Evolutionary conservation across 2,113 vertebrate genomes (phyloP), one percentile per base, ranked within the genome.

Genomic region (Geococcyx californianus): DNA sequence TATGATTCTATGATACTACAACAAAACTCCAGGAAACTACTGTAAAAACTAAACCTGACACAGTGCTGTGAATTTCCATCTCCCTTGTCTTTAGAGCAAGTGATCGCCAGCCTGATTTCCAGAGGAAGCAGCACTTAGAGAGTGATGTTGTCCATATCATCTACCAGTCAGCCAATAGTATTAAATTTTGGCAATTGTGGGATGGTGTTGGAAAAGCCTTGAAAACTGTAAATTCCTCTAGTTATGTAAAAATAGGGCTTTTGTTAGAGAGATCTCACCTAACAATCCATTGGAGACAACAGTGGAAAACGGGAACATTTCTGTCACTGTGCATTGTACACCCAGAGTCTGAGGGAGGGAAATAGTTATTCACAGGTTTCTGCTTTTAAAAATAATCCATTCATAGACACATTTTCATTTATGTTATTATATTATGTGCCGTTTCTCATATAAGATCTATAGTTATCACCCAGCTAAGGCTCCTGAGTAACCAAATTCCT

Each of bases 401-500:
- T 63, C 86, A 44, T 36, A 83, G 81, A 60, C 52, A 15, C 42
- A 58, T 67, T 31, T 78, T 73, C 38, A 40, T 26, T 69, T 45
- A 68, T 74, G 45, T 49, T 13, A 21, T 90, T 64, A 80, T 29
- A 31, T 38, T 42, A 73, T 1, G 1, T 21, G n/a, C 42, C 3
- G 31, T 28, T 85, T 77, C 29, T 81, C 54, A 72, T 40, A 98
- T 97, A 84, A 3, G 21, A 31, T 95, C 83, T 93, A 98, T 54
- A 98, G 80, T 98, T 95, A 36, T 94, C 92, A 67, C 91, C 92
- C 89, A 98, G 55, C 58, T 98, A 97, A 49, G 97, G 95, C 36
- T 91, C 97, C 89, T 98, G 98, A 81, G 98, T 95, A 94, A 97
- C 92, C 80, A 97, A 77, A 87, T 96, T 98, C 77, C 93, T 97